Base-by-base conservation (phyloP, 2,888 invertebrate species). In the Zaprionus obscuricornis region DNA sequence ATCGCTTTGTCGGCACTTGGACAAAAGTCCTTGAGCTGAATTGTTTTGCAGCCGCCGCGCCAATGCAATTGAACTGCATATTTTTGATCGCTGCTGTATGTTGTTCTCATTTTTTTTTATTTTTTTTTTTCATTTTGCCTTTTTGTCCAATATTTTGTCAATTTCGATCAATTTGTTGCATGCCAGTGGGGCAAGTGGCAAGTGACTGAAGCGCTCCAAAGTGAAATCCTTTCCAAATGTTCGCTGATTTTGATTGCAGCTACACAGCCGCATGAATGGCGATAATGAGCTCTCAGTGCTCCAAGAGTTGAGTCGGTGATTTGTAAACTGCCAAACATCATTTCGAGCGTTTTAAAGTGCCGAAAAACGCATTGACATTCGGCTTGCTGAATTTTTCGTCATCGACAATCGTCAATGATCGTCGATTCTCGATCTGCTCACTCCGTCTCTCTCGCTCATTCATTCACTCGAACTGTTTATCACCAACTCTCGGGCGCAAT, bases 91-190 rank as follows among this genome's bases (percentile, higher is more conserved):
- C 33, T 36, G 51, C 22, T 37, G 55, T 55, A 33, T 64, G 33
- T 39, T 47, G 49, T 46, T 62, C 57, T 49, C 39, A 43, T 57
- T 56, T 46, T 36, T 60, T 54, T 51, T 16, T 7, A 5, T 3
- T 49, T 39, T 50, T 58, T 65, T 33, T 34, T 42, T 20, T 42
- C 13, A 22, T 31, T 11, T 31, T 31, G 31, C 3, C 33, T 59
- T 66, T 66, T 66, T 29, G 34, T 34, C 52, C 79, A 75, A 78
- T 82, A 78, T 77, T 77, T 77, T 72, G 78, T 72, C 83, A 84
- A 74, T 82, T 77, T 77, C 68, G 86, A 75, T 79, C 85, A 86
- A 79, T 85, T 86, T 84, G 85, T 77, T 79, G 77, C 77, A 79
- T 79, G 77, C 85, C 79, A 73, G 55, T 39, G 39, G 17, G 33